These are phyloP conservation scores for Ceryle rudis DNA, from an alignment of 2,797 vertebrate species.

Conservation along the genomic window DNA sequence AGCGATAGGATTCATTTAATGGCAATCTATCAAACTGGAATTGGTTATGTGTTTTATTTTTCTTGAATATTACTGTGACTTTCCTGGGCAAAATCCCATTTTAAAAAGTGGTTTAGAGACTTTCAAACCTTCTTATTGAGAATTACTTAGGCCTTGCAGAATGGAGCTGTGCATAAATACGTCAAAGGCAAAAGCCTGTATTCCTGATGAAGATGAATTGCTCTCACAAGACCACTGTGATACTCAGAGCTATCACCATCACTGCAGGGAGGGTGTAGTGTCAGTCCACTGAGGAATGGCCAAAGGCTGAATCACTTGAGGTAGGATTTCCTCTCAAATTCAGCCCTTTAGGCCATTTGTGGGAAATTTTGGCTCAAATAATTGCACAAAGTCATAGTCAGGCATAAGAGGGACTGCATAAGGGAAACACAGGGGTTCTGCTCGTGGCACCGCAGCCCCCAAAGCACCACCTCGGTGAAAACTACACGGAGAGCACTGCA, in stretches of 20 bases:
- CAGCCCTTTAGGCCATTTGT: background rate
- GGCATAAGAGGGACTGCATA: accelerated
- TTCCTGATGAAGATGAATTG: background rate
- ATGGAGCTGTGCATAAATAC: background rate
- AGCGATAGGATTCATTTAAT: background rate
- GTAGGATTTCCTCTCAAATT: background rate
- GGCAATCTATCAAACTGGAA: background rate
- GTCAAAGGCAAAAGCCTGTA: background rate
- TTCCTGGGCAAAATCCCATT: background rate
- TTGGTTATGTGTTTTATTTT: background rate
- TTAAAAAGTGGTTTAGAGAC: background rate
- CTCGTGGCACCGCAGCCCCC: background rate
- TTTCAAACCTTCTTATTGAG: background rate
- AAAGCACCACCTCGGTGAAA: background rate
- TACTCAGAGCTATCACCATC: background rate
- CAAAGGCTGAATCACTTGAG: background rate
- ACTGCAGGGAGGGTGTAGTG: background rate
- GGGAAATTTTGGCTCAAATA: background rate
- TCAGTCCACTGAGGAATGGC: background rate
- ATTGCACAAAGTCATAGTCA: background rate
- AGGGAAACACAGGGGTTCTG: accelerated
- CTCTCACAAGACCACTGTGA: background rate
- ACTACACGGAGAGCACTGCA: accelerated
- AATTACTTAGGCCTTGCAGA: background rate
- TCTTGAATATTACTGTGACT: background rate